These are phyloP conservation scores for Saturnia pavonia DNA, from an alignment of 2,888 invertebrate genomes.

Conservation along the genomic window DNA sequence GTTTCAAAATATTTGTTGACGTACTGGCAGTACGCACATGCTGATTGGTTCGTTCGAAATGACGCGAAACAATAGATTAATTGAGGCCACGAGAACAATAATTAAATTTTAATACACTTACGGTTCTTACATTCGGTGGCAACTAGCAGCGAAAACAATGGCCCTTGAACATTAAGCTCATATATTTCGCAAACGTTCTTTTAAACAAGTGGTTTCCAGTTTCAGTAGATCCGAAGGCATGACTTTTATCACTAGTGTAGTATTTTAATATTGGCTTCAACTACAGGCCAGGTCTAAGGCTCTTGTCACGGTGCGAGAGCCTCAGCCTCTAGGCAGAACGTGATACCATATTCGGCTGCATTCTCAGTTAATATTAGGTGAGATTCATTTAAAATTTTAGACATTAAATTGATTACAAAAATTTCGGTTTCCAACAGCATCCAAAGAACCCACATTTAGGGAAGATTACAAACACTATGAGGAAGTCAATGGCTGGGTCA, in stretches of 20 bases:
- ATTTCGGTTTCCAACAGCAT: not conserved
- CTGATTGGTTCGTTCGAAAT: not conserved
- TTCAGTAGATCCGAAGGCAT: too few species aligned
- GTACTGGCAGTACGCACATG: too few species aligned
- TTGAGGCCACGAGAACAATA: too few species aligned
- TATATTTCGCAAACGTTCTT: too few species aligned
- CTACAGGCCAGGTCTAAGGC: too few species aligned
- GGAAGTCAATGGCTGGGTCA: not conserved
- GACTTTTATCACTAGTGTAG: too few species aligned
- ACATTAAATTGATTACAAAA: not conserved
- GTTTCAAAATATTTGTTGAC: too few species aligned
- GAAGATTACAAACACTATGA: slow-evolving; percentile 1
- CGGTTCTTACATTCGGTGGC: not conserved
- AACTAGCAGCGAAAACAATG: not conserved
- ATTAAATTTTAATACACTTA: not conserved
- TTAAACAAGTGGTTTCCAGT: too few species aligned
- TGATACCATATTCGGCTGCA: not conserved
- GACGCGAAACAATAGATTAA: not conserved
- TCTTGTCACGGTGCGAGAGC: too few species aligned
- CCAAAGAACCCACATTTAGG: not conserved
- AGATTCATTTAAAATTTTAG: not conserved
- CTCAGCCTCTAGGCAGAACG: not conserved
- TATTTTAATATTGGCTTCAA: too few species aligned
- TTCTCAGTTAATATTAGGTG: not conserved
- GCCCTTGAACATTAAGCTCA: too few species aligned